These are phyloP conservation scores for Phoeniculus purpureus DNA, from an alignment of 2,797 vertebrate genomes.

Conservation along the genomic window DNA sequence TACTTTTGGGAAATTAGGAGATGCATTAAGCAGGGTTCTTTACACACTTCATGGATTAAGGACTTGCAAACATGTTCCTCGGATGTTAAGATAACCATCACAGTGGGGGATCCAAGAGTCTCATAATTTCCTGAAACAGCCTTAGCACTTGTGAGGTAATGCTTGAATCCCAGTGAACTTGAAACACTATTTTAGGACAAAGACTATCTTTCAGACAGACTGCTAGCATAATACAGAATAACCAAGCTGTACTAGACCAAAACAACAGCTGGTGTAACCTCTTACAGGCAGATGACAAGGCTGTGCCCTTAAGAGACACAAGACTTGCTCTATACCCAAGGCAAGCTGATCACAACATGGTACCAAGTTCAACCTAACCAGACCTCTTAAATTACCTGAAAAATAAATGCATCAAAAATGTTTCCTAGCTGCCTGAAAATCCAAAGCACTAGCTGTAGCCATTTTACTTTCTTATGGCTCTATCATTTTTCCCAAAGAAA, in stretches of 20 bases:
- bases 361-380: background rate
- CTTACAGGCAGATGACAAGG: background rate
- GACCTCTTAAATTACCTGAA: background rate
- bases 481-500: background rate
- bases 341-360: background rate
- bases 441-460: background rate
- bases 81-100: background rate
- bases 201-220: background rate
- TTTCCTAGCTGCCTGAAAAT: background rate
- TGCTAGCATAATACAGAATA: background rate
- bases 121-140: constrained; percentile 47
- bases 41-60: background rate
- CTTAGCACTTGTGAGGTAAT: constrained; percentile 16
- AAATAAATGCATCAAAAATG: background rate
- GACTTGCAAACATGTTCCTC: background rate
- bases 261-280: background rate
- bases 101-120: background rate
- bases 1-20: background rate
- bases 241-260: background rate
- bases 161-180: constrained; percentile 16
- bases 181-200: constrained; percentile 16
- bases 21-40: constrained; percentile 8
- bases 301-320: background rate
- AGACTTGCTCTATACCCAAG: background rate
- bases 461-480: background rate